A percentile compares a stretch with the other conserved stretches of the same genome.
phyloP scores from a whole-genome alignment of 2,113 vertebrate species.

The Austrofundulus limnaeus region DNA sequence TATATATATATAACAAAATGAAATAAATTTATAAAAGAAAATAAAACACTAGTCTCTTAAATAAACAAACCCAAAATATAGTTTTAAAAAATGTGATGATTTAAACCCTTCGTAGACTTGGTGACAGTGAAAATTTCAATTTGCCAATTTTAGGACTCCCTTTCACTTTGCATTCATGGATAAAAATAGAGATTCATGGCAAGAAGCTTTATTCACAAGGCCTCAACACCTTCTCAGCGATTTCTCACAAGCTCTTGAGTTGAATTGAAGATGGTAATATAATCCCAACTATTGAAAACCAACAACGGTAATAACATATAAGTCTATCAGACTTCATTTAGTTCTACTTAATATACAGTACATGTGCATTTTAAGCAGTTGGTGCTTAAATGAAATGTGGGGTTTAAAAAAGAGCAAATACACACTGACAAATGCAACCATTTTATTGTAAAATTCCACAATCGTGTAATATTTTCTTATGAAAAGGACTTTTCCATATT shows the following conservation, averaged over 20 bases:
- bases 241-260: background rate
- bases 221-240: background rate
- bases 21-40: too few relatives aligned
- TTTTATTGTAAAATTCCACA: constrained; percentile 97
- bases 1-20: too few relatives aligned
- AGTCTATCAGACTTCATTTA: background rate
- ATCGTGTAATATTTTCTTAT: constrained; percentile 86
- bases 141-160: background rate
- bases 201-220: background rate
- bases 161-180: background rate
- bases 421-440: constrained; percentile 78
- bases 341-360: background rate
- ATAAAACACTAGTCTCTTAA: too few relatives aligned
- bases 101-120: too few relatives aligned
- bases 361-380: background rate
- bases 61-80: background rate
- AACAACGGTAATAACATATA: background rate
- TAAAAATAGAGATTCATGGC: background rate
- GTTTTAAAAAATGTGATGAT: too few relatives aligned
- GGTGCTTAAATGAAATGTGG: background rate
- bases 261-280: background rate
- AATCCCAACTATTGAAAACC: background rate
- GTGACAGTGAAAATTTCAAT: background rate
- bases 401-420: constrained; percentile 27
- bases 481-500: constrained; percentile 80